Percentiles rank a stretch among this genome's conserved stretches.
Evolutionary conservation across 2,113 vertebrate genomes (phyloP).

Genomic region (Forbesichthys agassizii): DNA sequence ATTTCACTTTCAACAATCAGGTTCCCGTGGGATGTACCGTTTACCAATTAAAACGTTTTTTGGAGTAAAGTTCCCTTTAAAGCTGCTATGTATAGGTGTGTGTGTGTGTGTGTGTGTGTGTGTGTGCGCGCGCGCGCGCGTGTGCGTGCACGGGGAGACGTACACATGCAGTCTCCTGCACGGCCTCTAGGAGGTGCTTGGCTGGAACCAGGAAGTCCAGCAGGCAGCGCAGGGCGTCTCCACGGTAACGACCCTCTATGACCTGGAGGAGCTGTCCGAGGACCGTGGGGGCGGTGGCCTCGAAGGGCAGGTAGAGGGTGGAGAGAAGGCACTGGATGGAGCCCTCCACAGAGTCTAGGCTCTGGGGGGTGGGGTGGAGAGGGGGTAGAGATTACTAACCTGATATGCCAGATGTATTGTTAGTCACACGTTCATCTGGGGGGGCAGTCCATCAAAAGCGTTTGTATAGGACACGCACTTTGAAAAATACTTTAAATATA

Average conservation of each 20-base stretch:
- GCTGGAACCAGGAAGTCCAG: slow-evolving; percentile 89
- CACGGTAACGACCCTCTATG: slow-evolving; percentile 80
- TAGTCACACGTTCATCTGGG: too few species aligned
- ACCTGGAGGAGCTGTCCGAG: slow-evolving; percentile 88
- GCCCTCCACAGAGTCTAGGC: slow-evolving; percentile 78
- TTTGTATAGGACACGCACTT: too few species aligned
- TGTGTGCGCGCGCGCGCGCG: too few species aligned
- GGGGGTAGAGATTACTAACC: neutral
- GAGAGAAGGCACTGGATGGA: slow-evolving; percentile 86
- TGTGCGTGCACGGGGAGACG: slow-evolving; percentile 54
- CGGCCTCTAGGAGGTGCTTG: slow-evolving; percentile 85
- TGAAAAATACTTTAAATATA: too few species aligned
- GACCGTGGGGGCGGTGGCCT: slow-evolving; percentile 84
- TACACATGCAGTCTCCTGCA: slow-evolving; percentile 89
- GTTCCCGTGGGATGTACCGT: too few species aligned
- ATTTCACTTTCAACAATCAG: too few species aligned
- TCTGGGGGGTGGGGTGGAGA: slow-evolving; percentile 62
- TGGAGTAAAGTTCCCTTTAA: too few species aligned
- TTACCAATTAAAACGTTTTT: too few species aligned
- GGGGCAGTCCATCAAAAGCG: too few species aligned
- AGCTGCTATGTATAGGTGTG: too few species aligned
- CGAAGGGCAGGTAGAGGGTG: slow-evolving; percentile 86
- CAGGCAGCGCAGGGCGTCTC: slow-evolving; percentile 85
- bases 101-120: neutral
- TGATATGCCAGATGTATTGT: too few species aligned